Evolutionary conservation across 2,888 invertebrate species (phyloP), one percentile per base, ranked within the genome.

Genomic region (Pocota personata): DNA sequence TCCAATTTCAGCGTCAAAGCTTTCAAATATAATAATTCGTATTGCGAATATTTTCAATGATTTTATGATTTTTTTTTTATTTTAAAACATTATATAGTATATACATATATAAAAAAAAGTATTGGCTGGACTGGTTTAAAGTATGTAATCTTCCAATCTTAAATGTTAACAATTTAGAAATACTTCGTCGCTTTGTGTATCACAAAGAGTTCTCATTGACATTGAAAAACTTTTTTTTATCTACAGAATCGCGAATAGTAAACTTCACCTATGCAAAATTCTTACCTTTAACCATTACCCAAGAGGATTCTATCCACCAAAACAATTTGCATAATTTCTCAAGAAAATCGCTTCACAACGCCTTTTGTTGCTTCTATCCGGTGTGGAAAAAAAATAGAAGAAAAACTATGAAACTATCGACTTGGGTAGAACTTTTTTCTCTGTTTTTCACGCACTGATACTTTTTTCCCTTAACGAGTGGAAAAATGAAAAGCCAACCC

Each of bases 311-410:
- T 5, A 35, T 77, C 21, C 46, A 27, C 50, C 62, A 27, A 75
- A 79, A 79, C 69, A 79, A 84, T 84, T 84, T 84, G 79, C 75
- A 84, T 84, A 79, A 69, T 84, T 78, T 73, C 40, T 69, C 14
- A 16, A 69, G 57, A 69, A 73, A 73, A 69, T 46, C 79, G 21
- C 43, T 71, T n/a, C 50, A 52, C 24, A 14, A 10, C 32, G 14
- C 21, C 40, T 35, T 72, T 72, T 62, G 71, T 62, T 78, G 37
- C 78, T 57, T 43, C 62, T 21, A 19, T 27, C 43, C 73, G 24
- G 52, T 24, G 43, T 32, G 24, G 24, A 4, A 4, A 24, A 24
- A 24, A 24, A 24, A 16, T 24, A 14, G 27, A 40, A 24, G 6
- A 32, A 60, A 73, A 71, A 30, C 48, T 40, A 64, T 67, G 48